A percentile compares a stretch with the other conserved stretches of the same genome.
Evolutionary conservation across 1,140 invertebrate genomes (phyloP).

Genomic region (Meloidogyne hapla): DNA sequence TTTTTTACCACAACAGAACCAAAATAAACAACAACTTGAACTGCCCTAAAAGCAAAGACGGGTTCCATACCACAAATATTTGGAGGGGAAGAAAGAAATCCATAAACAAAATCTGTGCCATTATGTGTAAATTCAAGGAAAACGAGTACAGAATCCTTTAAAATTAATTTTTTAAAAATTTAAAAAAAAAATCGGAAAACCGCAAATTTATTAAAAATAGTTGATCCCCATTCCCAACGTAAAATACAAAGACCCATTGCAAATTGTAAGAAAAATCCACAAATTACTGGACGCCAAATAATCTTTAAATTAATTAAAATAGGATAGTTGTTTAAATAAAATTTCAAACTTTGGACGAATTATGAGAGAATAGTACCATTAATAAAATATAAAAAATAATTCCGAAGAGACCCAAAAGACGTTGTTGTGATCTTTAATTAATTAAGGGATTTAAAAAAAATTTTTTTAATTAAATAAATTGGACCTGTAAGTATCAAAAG

Average conservation of each 20-base stretch:
- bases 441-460: not conserved
- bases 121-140: slow-evolving; percentile 78
- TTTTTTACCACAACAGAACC: slow-evolving; percentile 66
- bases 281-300: slow-evolving; percentile 76
- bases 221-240: slow-evolving; percentile 76
- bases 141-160: slow-evolving; percentile 66
- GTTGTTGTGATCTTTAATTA: slow-evolving; percentile 62
- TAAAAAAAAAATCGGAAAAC: slow-evolving; percentile 64
- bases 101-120: slow-evolving; percentile 83
- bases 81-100: slow-evolving; percentile 66
- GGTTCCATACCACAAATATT: slow-evolving; percentile 73
- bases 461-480: not conserved
- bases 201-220: slow-evolving; percentile 79
- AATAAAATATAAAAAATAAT: slow-evolving; percentile 62
- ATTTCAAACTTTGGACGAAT: slow-evolving; percentile 43
- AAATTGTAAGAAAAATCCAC: slow-evolving; percentile 81
- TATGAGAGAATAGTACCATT: slow-evolving; percentile 62
- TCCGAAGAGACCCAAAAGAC: slow-evolving; percentile 66
- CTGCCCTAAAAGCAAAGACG: slow-evolving; percentile 70
- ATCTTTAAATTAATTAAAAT: slow-evolving; percentile 66
- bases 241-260: slow-evolving; percentile 81
- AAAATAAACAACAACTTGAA: slow-evolving; percentile 64
- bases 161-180: slow-evolving; percentile 29
- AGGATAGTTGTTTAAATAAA: not conserved
- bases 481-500: slow-evolving; percentile 70